Evolutionary conservation across 2,797 vertebrate genomes (phyloP).

Genomic region (Schizopygopsis malacanthus): DNA sequence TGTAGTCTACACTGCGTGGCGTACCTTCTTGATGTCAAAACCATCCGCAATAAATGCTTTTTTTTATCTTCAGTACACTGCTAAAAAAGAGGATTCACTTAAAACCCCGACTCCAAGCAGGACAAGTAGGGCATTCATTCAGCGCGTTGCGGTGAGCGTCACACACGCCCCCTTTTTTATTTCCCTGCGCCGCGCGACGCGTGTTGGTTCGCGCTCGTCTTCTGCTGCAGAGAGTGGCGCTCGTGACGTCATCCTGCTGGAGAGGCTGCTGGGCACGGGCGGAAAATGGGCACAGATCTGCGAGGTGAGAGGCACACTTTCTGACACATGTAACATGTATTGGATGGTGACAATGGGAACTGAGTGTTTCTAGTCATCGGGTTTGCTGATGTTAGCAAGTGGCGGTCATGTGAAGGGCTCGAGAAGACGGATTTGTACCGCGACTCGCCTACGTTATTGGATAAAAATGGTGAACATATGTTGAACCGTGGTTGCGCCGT

Average conservation of each 20-base stretch:
- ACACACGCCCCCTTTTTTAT: conserved; percentile 53
- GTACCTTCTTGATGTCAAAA: neutral
- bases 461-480: conserved; percentile 57
- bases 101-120: conserved; percentile 13
- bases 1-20: neutral
- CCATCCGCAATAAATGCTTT: neutral
- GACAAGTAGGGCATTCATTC: conserved; percentile 30
- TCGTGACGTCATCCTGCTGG: conserved; percentile 82
- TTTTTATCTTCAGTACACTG: neutral
- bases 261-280: conserved; percentile 76
- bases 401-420: conserved; percentile 16
- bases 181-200: conserved; percentile 60
- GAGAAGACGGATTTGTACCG: conserved; percentile 21
- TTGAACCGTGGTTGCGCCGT: conserved; percentile 33
- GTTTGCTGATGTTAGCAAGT: neutral
- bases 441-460: conserved; percentile 45
- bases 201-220: conserved; percentile 71
- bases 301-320: conserved; percentile 77
- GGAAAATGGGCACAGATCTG: conserved; percentile 76
- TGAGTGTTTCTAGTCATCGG: neutral
- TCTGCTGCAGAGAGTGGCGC: conserved; percentile 81
- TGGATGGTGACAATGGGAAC: conserved; percentile 26
- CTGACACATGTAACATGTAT: conserved; percentile 57
- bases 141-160: conserved; percentile 14
- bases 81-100: neutral